Evolutionary conservation across 1,140 invertebrate species (phyloP), one percentile per base, ranked within the genome.

Genomic region (Dolichoris vasculosae): DNA sequence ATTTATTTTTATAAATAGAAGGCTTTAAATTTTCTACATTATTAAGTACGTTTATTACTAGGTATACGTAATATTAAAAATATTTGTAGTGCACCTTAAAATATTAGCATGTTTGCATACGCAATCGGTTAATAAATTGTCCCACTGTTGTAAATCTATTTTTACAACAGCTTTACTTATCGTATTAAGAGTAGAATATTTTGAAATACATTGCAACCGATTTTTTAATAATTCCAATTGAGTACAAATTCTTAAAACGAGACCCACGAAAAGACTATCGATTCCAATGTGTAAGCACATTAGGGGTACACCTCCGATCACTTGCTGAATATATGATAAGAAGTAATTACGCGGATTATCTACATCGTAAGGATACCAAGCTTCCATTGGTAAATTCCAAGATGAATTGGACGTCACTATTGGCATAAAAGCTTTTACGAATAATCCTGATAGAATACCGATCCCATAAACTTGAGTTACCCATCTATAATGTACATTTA

Each of bases 321-420:
- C 3, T 64, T 81, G 64, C 2, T 64, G 67, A 32, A 63, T 35
- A 26, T 85, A 85, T 4, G 67, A 30, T n/a, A 76, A 1, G 1
- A 73, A 64, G 26, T 63, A 85, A 76, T 40, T 35, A n/a, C 13
- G 8, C 2, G 35, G 8, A 48, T 75, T 76, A 46, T 63, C 48
- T 48, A 59, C 46, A 32, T 76, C 2, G 59, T 81, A 85, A 26
- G 84, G 84, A 75, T 81, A 80, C 84, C 84, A 85, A n/a, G 63
- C 48, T 9, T 40, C 26, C 0, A 76, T 63, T 77, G 84, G 79
- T 30, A 82, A 59, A 38, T 23, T n/a, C 55, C 26, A 86, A 20
- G 23, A 13, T 32, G 55, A 40, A 11, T 86, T 13, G 11, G n/a
- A 40, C 30, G 43, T 69, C 11, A 86, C 0, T 73, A 82, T 55